These are phyloP conservation scores for Branchellion lobata DNA, from an alignment of 2,888 invertebrate species.

Conservation along the genomic window DNA sequence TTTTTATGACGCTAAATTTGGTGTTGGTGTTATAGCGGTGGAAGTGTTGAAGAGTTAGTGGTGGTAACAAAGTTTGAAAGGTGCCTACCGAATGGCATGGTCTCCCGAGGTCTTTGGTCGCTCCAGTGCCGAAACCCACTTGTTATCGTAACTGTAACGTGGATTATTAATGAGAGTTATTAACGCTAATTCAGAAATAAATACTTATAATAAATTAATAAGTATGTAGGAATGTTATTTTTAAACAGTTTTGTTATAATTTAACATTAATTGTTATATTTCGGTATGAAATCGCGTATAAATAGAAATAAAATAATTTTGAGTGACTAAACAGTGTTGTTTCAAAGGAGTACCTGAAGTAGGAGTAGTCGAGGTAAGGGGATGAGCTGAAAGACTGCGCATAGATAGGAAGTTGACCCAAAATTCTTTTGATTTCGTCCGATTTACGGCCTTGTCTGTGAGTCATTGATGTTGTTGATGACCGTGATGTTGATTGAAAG, in stretches of 20 bases:
- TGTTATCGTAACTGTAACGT: constrained; percentile 76
- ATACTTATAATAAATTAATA: not conserved
- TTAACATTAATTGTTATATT: too few species aligned
- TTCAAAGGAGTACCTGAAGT: too few species aligned
- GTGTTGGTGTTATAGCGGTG: not conserved
- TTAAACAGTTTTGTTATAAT: too few species aligned
- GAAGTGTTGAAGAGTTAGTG: too few species aligned
- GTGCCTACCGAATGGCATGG: constrained; percentile 78
- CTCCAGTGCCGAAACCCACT: constrained; percentile 92
- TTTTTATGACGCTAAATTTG: not conserved
- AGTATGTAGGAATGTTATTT: not conserved
- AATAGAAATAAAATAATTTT: too few species aligned
- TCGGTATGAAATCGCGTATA: too few species aligned
- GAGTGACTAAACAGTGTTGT: too few species aligned
- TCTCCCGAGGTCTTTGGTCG: constrained; percentile 88
- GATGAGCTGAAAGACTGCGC: constrained; percentile 89
- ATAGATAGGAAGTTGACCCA: constrained; percentile 88
- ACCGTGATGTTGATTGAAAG: too few species aligned
- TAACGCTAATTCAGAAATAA: not conserved
- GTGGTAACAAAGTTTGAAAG: too few species aligned
- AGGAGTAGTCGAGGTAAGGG: constrained; percentile 84
- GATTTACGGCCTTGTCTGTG: constrained; percentile 4
- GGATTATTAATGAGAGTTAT: too few species aligned
- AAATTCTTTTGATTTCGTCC: constrained; percentile 77
- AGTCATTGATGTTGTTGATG: too few species aligned